Evolutionary conservation across 2,113 vertebrate genomes (phyloP), one percentile per base, ranked within the genome.

Genomic region (Patagioenas fasciata): DNA sequence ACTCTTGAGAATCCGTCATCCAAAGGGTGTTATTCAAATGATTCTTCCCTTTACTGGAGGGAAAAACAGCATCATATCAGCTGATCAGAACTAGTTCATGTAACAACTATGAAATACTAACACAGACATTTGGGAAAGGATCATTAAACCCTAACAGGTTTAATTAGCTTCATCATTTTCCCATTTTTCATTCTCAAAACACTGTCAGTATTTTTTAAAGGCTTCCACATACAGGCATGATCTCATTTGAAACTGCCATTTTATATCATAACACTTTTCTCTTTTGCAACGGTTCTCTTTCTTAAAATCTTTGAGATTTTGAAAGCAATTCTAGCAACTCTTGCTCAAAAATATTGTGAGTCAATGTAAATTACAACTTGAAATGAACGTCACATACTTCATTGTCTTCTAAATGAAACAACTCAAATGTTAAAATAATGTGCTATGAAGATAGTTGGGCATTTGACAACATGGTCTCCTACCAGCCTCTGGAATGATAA

Each of bases 381-480:
- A 88, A 83, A 58, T 67, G 47, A 95, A 86, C 53, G 42, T 17
- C 78, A 73, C 51, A 69, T 69, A 84, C 92, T 77, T 82, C 67
- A 87, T 81, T 85, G 91, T 47, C 84, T 91, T 87, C 64, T 26
- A 94, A 96, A 84, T 54, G n/a, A 92, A 95, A 56, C 31, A 75
- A 86, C 74, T 79, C 57, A 42, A 62, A 92, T 31, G 53, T 82
- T 91, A 79, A 81, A 95, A 93, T 89, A 95, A 75, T 34, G 73
- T 28, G 61, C 20, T 64, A 84, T 84, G 66, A 92, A 95, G 95
- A 86, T 79, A 96, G 83, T 86, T 51, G 92, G 69, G 91, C 73
- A 93, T 94, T 90, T 95, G 96, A 97, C 95, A 94, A 88, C 72
- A 56, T 2, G 11, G 75, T 80, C 67, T 88, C 90, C 80, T 80